phyloP scores from a whole-genome alignment of 2,113 vertebrate genomes.

The Sylvia atricapilla region DNA sequence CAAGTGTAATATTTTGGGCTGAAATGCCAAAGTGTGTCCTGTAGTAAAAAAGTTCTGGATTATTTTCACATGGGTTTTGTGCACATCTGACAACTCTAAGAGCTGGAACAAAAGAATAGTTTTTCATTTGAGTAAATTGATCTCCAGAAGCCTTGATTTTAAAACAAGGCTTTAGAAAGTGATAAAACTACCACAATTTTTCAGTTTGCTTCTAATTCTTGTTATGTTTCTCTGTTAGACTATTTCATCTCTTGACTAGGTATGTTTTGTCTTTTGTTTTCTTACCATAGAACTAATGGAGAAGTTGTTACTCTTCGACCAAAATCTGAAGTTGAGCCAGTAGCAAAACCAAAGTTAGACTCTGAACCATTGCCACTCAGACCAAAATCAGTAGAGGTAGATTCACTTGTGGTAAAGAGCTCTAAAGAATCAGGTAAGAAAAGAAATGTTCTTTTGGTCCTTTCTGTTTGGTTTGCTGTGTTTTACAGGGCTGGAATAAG shows the following conservation, averaged over 20 bases:
- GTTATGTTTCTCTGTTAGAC: background rate
- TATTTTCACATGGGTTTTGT: background rate
- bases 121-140: background rate
- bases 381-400: constrained; percentile 83
- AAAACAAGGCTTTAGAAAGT: background rate
- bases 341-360: constrained; percentile 78
- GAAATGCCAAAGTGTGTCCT: background rate
- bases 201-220: background rate
- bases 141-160: background rate
- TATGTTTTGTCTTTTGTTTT: background rate
- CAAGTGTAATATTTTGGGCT: background rate
- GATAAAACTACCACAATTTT: background rate
- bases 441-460: background rate
- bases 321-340: constrained; percentile 84
- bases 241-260: background rate
- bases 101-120: background rate
- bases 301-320: constrained; percentile 82
- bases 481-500: background rate
- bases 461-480: background rate
- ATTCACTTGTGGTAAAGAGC: constrained; percentile 69
- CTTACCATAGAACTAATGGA: constrained; percentile 84
- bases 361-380: constrained; percentile 74
- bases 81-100: background rate
- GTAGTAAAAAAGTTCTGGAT: background rate
- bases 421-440: constrained; percentile 75